phyloP scores from a whole-genome alignment of 2,113 vertebrate species.

The Cercocebus atys region DNA sequence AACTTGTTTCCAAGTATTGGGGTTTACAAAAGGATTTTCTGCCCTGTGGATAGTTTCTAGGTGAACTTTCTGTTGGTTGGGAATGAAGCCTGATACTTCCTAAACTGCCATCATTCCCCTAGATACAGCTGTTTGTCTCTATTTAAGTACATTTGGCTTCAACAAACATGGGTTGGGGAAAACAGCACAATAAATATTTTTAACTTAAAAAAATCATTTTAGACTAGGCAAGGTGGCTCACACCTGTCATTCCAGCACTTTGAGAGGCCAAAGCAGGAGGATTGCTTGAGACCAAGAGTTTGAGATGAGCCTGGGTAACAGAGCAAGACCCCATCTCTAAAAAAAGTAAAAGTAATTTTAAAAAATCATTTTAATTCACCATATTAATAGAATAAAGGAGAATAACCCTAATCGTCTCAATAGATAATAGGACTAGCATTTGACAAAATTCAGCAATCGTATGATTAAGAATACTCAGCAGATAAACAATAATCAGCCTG shows the following conservation, averaged over 20 bases:
- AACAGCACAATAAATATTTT: not conserved
- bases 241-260: no score
- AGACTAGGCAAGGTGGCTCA: no score
- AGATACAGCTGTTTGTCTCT: not conserved
- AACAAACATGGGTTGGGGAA: not conserved
- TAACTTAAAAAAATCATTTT: not conserved
- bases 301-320: no score
- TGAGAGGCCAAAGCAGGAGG: no score
- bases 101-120: not conserved
- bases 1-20: not conserved
- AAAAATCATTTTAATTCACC: not conserved
- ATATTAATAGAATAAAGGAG: not conserved
- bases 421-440: not conserved
- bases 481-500: not conserved
- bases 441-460: not conserved
- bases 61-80: not conserved
- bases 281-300: no score
- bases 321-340: no score
- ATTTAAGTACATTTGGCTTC: not conserved
- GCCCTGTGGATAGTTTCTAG: not conserved
- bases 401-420: not conserved
- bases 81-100: not conserved
- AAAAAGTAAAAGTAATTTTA: not conserved
- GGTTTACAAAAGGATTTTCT: not conserved
- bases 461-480: not conserved